Conservation (phyloP, 2,888 invertebrate species). For the Scaptomyza caliginosa region DNA sequence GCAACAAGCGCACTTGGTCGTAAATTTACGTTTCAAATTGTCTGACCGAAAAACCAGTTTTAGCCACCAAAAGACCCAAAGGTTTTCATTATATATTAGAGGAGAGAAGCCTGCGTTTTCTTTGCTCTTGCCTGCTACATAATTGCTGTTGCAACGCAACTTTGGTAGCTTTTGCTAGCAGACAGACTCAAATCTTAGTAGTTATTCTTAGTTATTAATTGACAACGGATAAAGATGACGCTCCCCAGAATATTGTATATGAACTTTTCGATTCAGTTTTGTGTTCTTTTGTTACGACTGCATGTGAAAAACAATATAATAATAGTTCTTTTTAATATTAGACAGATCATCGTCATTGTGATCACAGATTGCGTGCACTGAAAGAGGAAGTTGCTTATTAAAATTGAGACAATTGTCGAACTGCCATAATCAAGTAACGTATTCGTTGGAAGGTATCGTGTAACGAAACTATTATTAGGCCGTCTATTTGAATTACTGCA, state of each 20-base stretch:
- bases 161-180: slow-evolving; percentile 39
- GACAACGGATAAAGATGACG: slow-evolving; percentile 21
- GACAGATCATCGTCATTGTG: slow-evolving; percentile 8
- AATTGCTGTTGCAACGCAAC: slow-evolving; percentile 45
- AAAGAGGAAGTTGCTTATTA: slow-evolving; percentile 37
- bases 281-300: not conserved
- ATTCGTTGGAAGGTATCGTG: not conserved
- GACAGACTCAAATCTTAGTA: slow-evolving; percentile 7
- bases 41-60: slow-evolving; percentile 64
- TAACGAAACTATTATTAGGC: not conserved
- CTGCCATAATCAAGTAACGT: slow-evolving; percentile 1
- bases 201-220: slow-evolving; percentile 32
- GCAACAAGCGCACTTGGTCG: slow-evolving; percentile 63
- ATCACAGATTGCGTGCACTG: slow-evolving; percentile 21
- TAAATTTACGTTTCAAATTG: slow-evolving; percentile 77
- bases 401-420: not conserved
- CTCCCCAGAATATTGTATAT: not conserved
- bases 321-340: slow-evolving; percentile 35
- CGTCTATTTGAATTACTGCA: not conserved
- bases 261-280: too few species aligned
- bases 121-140: slow-evolving; percentile 22
- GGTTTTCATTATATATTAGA: slow-evolving; percentile 64
- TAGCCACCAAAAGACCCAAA: slow-evolving; percentile 61
- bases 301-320: slow-evolving; percentile 40
- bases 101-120: slow-evolving; percentile 30